These are phyloP conservation scores for Drosophila meridiana DNA, from an alignment of 2,888 invertebrate species.

Conservation along the genomic window DNA sequence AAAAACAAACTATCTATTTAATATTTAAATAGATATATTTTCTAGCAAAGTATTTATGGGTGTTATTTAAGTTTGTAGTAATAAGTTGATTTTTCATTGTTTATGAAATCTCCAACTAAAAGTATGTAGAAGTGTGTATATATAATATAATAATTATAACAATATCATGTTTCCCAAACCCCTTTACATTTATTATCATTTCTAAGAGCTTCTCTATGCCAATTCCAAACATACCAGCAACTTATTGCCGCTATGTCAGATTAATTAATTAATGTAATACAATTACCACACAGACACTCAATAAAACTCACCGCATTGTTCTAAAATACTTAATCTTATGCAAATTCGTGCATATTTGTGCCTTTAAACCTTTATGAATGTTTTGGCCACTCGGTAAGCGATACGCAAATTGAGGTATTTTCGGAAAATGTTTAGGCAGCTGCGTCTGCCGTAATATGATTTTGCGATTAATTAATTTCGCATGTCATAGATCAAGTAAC, in stretches of 20 bases:
- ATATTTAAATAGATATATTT: too few relatives aligned
- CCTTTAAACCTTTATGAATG: neutral
- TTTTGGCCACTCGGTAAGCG: neutral
- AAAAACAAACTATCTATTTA: too few relatives aligned
- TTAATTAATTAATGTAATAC: neutral
- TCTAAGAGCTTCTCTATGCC: neutral
- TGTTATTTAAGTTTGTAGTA: too few relatives aligned
- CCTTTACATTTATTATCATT: neutral
- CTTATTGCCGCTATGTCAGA: neutral
- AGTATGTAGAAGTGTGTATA: too few relatives aligned
- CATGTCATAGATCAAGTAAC: conserved; percentile 9
- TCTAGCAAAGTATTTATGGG: too few relatives aligned
- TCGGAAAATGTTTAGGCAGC: conserved; percentile 6
- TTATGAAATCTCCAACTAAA: too few relatives aligned
- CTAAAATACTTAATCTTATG: neutral
- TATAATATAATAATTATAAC: too few relatives aligned
- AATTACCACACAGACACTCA: neutral
- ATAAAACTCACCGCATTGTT: neutral
- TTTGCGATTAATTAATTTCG: conserved; percentile 19
- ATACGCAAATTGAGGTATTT: conserved; percentile 41
- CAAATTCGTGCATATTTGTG: neutral
- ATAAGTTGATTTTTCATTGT: too few relatives aligned
- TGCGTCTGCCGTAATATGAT: conserved; percentile 14
- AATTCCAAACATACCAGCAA: neutral
- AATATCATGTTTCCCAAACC: too few relatives aligned